Evolutionary conservation across 92 coral and sea anemone species (phyloP), one percentile per base, ranked within the genome.

Genomic region (Epizoanthus rinbou): DNA sequence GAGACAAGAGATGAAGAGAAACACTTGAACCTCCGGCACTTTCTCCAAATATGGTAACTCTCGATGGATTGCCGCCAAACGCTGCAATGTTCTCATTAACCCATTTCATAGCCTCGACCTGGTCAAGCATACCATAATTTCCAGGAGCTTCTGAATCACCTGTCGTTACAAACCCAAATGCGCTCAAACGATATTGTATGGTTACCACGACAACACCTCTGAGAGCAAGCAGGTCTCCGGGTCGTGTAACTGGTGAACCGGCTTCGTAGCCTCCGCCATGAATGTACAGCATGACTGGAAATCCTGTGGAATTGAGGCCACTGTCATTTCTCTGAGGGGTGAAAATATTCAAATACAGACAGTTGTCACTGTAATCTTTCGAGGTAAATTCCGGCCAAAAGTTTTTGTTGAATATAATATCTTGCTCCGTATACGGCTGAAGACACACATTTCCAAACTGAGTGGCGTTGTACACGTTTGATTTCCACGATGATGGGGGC

Each of bases 321-420:
- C 69, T 35, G 6, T 22, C 22, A 17, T 78, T 78, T 41, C 19
- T 39, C 57, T 39, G 70, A 1, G 89, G 92, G 37, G 52, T 10
- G 74, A 65, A 89, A 24, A 89, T 75, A 28, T 89, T 83, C 62
- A 89, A 83, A 66, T 80, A 85, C 74, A 89, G 58, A 53, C 92
- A 85, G 63, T 93, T 94, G 35, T 93, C 98, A 85, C 91, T 93
- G 47, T 91, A 87, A 6, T 90, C 90, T 73, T 88, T 90, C 3
- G 67, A 18, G 58, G 73, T 74, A 67, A 79, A 78, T 18, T 25
- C 64, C 53, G 89, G 88, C 98, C 98, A 93, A 78, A 78, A 60
- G 21, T 78, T 78, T 47, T 17, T 62, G 18, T 39, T 18, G 78
- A 93, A 89, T 83, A 67, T 62, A 25, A 21, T 24, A 47, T 85